These are phyloP conservation scores for Tringa solitaria DNA, from an alignment of 2,113 vertebrate species.

Conservation along the genomic window DNA sequence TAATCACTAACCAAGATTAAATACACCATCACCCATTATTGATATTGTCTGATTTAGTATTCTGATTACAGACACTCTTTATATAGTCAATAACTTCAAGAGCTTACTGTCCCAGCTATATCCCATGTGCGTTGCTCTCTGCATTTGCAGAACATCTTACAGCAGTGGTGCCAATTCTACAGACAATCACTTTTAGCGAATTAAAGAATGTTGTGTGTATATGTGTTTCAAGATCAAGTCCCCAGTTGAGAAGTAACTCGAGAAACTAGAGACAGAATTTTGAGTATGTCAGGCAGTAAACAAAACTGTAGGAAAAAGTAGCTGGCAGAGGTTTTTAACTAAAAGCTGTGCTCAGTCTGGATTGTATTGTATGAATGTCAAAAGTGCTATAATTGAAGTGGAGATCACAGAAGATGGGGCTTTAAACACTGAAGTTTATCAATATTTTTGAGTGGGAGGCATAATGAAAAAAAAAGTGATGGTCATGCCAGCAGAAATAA, in stretches of 20 bases:
- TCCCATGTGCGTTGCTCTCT: constrained; percentile 11
- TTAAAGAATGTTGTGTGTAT: not conserved
- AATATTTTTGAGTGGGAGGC: not conserved
- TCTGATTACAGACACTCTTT: not conserved
- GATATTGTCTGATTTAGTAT: not conserved
- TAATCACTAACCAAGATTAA: not conserved
- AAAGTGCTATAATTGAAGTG: not conserved
- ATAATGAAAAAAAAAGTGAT: not conserved
- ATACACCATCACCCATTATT: not conserved
- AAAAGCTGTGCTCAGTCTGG: not conserved
- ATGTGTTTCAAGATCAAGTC: constrained; percentile 8
- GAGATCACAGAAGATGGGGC: not conserved
- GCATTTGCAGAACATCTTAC: not conserved
- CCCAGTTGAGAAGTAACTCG: not conserved
- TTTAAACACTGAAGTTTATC: not conserved
- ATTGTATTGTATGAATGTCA: not conserved
- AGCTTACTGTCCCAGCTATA: not conserved
- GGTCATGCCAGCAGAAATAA: not conserved
- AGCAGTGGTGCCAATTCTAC: not conserved
- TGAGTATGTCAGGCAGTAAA: not conserved
- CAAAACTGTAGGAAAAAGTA: not conserved
- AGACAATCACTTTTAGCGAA: constrained; percentile 5
- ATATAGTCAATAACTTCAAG: not conserved
- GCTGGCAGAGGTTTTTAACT: not conserved
- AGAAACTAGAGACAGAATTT: not conserved